phyloP scores from a whole-genome alignment of 2,888 invertebrate genomes.

The Blomia tropicalis region DNA sequence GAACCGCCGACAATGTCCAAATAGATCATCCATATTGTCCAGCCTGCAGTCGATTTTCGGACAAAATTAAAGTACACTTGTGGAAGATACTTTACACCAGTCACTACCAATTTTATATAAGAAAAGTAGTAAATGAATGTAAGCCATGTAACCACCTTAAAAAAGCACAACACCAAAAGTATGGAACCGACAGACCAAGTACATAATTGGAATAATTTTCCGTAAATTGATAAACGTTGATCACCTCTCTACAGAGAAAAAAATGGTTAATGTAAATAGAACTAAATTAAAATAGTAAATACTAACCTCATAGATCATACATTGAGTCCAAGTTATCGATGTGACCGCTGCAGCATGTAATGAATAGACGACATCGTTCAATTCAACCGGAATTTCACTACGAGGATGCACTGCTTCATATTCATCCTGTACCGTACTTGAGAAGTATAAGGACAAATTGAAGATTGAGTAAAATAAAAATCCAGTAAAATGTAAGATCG shows the following conservation, averaged over 20 bases:
- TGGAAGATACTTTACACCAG: constrained; percentile 90
- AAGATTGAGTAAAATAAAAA: constrained; percentile 80
- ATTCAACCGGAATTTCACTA: constrained; percentile 76
- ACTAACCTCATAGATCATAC: constrained; percentile 59
- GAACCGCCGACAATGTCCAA: constrained; percentile 87
- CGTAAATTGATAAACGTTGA: constrained; percentile 57
- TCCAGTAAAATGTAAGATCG: constrained; percentile 76
- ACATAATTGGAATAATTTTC: constrained; percentile 24
- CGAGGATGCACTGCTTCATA: constrained; percentile 61
- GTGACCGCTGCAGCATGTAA: constrained; percentile 79
- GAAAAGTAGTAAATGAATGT: constrained; percentile 86
- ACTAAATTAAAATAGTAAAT: background rate
- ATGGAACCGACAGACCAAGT: constrained; percentile 31
- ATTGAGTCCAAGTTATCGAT: constrained; percentile 64
- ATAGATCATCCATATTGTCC: constrained; percentile 96
- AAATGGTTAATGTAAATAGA: background rate
- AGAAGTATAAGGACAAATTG: constrained; percentile 75
- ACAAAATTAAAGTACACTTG: constrained; percentile 92
- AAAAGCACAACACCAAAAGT: constrained; percentile 36
- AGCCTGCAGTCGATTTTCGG: constrained; percentile 87
- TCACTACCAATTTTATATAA: constrained; percentile 83
- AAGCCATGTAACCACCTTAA: constrained; percentile 59
- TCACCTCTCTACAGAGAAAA: constrained; percentile 50
- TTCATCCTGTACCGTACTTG: constrained; percentile 57
- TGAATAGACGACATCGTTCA: constrained; percentile 90